Evolutionary conservation across 2,113 vertebrate genomes (phyloP).

Genomic region (Dendropsophus ebraccatus): DNA sequence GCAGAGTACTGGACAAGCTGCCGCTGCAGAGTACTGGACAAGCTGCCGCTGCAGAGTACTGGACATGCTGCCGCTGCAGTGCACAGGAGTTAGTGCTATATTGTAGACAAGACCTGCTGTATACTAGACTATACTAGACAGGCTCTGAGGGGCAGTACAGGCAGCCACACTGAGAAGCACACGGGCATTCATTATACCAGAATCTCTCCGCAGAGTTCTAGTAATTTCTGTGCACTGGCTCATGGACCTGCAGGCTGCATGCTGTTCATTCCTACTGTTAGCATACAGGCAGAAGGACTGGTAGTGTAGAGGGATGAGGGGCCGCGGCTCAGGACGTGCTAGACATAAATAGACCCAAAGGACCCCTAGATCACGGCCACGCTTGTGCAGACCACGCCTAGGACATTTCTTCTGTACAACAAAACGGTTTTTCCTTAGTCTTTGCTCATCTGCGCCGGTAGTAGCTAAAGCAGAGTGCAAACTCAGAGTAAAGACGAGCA

Average conservation of each 20-base stretch:
- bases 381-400: not conserved
- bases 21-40: not conserved
- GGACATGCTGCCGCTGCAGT: not conserved
- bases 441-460: not conserved
- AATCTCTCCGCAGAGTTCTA: not conserved
- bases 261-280: not conserved
- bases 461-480: slow-evolving; percentile 10
- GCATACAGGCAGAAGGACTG: not conserved
- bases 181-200: not conserved
- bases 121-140: not conserved
- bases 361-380: not conserved
- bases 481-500: not conserved
- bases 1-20: not conserved
- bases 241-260: not conserved
- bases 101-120: not conserved
- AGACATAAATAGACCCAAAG: not conserved
- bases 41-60: not conserved
- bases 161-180: not conserved
- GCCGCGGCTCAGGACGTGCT: not conserved
- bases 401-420: not conserved
- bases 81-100: not conserved
- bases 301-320: not conserved
- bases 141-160: not conserved
- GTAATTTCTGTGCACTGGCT: not conserved
- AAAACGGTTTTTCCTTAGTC: not conserved